Conservation (phyloP, 2,797 vertebrate genomes). For the Caiman crocodilus region DNA sequence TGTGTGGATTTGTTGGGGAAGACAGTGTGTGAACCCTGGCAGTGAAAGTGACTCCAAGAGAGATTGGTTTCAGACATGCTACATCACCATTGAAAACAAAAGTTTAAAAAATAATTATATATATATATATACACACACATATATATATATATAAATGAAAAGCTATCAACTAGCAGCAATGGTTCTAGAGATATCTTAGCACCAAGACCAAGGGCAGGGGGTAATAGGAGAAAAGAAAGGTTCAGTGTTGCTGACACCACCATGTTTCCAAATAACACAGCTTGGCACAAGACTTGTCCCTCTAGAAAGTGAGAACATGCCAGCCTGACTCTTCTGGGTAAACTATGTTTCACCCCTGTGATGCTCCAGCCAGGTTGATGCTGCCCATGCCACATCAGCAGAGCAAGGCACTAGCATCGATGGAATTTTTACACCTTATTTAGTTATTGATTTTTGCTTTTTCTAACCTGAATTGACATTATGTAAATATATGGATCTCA, state of each 20-base stretch:
- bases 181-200: conserved; percentile 86
- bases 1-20: conserved; percentile 75
- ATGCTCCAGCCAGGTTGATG: conserved; percentile 66
- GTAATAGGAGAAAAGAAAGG: conserved; percentile 65
- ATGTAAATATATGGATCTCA: conserved; percentile 27
- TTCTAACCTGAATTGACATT: conserved; percentile 63
- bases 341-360: conserved; percentile 27
- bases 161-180: conserved; percentile 86
- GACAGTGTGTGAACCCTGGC: conserved; percentile 81
- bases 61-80: conserved; percentile 81
- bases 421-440: conserved; percentile 73
- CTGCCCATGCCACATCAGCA: conserved; percentile 72
- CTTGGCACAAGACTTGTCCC: conserved; percentile 74
- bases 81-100: conserved; percentile 83
- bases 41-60: conserved; percentile 77
- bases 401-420: conserved; percentile 75
- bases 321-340: conserved; percentile 12
- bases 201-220: conserved; percentile 82
- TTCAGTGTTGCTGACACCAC: conserved; percentile 85
- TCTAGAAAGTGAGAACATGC: conserved; percentile 57
- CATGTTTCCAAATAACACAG: conserved; percentile 72
- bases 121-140: conserved; percentile 49
- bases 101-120: conserved; percentile 84
- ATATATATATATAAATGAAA: conserved; percentile 84
- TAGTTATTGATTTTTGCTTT: background rate